Conservation (phyloP, 2,113 vertebrate genomes). For the Gopherus evgoodei region DNA sequence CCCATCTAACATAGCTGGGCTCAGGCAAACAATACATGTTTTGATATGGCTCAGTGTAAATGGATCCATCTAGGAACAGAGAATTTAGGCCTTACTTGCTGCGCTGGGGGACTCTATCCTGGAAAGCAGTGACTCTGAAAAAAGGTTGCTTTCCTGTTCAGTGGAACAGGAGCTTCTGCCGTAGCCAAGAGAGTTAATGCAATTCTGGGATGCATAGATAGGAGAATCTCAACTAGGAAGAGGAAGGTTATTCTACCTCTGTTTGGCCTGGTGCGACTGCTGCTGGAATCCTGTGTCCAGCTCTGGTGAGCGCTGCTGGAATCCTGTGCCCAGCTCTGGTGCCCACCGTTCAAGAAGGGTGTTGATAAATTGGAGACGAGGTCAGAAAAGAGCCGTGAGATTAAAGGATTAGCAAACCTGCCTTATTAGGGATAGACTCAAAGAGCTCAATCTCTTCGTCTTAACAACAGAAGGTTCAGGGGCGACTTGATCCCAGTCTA, state of each 20-base stretch:
- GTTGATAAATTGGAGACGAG: too few species aligned
- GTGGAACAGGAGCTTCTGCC: not conserved
- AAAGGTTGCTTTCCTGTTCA: not conserved
- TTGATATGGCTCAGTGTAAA: not conserved
- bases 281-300: too few species aligned
- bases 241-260: not conserved
- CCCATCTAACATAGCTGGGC: not conserved
- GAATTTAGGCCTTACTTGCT: not conserved
- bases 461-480: not conserved
- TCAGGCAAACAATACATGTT: not conserved
- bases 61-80: not conserved
- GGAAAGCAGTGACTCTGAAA: not conserved
- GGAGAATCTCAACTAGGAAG: not conserved
- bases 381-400: too few species aligned
- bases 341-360: too few species aligned
- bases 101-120: not conserved
- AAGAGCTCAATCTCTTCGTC: not conserved
- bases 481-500: not conserved
- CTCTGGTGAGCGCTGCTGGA: too few species aligned
- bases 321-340: too few species aligned
- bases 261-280: not conserved
- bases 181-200: too few species aligned
- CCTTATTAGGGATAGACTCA: not conserved
- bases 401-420: too few species aligned
- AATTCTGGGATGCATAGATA: not conserved